Conservation (phyloP, 2,797 vertebrate species). For the Scomberomorus guttatus region DNA sequence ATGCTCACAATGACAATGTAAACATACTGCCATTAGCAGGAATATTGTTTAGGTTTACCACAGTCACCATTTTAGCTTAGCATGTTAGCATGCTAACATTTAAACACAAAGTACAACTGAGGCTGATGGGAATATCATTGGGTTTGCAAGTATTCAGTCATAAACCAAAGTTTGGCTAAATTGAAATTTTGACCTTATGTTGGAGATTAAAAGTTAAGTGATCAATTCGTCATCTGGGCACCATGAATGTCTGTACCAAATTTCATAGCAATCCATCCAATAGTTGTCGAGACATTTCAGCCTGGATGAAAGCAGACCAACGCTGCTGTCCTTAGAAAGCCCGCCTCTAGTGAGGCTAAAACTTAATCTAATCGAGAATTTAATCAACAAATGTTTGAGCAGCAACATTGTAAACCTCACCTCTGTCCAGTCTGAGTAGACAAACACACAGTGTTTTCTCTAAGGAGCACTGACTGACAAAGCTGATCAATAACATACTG, state of each 20-base stretch:
- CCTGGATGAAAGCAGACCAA: not conserved
- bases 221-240: not conserved
- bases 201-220: too few species aligned
- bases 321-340: not conserved
- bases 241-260: too few species aligned
- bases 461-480: not conserved
- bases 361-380: not conserved
- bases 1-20: too few species aligned
- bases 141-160: too few species aligned
- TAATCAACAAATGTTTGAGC: conserved; percentile 16
- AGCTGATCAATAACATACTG: conserved; percentile 16
- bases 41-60: too few species aligned
- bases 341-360: not conserved
- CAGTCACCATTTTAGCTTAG: too few species aligned
- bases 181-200: too few species aligned
- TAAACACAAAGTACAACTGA: too few species aligned
- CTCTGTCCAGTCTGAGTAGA: conserved; percentile 14
- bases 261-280: not conserved
- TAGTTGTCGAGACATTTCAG: not conserved
- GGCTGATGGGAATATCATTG: too few species aligned
- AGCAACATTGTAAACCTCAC: not conserved
- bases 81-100: too few species aligned
- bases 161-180: too few species aligned
- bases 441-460: not conserved
- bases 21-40: too few species aligned